Conservation (phyloP, 2,797 vertebrate genomes). For the Bucorvus abyssinicus region DNA sequence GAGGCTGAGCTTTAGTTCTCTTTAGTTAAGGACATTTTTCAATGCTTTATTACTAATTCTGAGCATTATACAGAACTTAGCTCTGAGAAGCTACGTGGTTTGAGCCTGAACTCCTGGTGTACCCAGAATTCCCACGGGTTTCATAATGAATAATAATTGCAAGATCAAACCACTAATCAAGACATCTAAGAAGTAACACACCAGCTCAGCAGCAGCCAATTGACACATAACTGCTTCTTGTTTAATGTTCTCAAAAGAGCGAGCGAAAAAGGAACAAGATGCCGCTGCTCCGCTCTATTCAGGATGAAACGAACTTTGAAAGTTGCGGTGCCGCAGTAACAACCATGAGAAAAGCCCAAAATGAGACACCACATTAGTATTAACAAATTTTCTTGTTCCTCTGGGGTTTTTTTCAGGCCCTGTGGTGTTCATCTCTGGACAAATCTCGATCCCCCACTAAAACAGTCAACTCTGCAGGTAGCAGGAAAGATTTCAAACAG, state of each 20-base stretch:
- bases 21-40: neutral
- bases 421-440: neutral
- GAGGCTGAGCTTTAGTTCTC: neutral
- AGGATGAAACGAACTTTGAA: constrained; percentile 11
- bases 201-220: constrained; percentile 19
- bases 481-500: neutral
- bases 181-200: neutral
- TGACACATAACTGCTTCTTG: constrained; percentile 34
- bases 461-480: neutral
- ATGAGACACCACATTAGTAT: neutral
- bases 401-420: neutral
- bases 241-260: neutral
- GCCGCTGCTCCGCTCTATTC: neutral
- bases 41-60: neutral
- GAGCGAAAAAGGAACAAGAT: neutral
- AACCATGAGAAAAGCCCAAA: neutral
- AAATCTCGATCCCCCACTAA: neutral
- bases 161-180: constrained; percentile 50
- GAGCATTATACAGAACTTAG: neutral
- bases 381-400: neutral
- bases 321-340: neutral
- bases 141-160: constrained; percentile 31
- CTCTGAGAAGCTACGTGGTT: neutral
- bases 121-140: neutral
- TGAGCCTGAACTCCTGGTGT: neutral